These are phyloP conservation scores for Leptopilina myrica DNA, from an alignment of 2,888 invertebrate genomes.

Conservation along the genomic window DNA sequence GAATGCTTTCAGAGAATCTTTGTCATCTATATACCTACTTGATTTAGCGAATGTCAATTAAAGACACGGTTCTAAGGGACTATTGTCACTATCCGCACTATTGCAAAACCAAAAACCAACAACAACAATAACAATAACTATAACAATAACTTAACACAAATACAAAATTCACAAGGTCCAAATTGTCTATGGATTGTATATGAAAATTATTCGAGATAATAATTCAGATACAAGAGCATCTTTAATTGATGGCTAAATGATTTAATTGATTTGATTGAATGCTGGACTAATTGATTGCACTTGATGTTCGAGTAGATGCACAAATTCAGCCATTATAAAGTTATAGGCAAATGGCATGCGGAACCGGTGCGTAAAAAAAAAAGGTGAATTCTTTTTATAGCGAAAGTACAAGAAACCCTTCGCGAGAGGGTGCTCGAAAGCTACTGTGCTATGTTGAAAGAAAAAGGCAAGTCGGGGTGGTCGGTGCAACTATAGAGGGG, in stretches of 20 bases:
- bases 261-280: neutral
- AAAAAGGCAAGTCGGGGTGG: constrained; percentile 68
- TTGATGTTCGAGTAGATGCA: constrained; percentile 1
- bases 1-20: too few species aligned
- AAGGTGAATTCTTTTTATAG: constrained; percentile 46
- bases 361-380: constrained; percentile 44
- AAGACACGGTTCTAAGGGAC: too few species aligned
- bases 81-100: too few species aligned
- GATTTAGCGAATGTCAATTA: too few species aligned
- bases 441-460: constrained; percentile 76
- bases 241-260: constrained; percentile 12
- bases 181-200: too few species aligned
- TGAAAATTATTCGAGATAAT: too few species aligned
- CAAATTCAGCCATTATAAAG: constrained; percentile 12
- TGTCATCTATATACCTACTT: too few species aligned
- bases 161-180: too few species aligned
- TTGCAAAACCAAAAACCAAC: too few species aligned
- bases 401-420: constrained; percentile 67
- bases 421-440: constrained; percentile 73
- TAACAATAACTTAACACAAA: too few species aligned
- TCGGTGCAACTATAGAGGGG: constrained; percentile 62
- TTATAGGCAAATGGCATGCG: constrained; percentile 1
- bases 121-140: too few species aligned
- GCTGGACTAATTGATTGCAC: neutral
- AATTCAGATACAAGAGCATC: neutral